These are phyloP conservation scores for Brachionus manjavacas DNA, from an alignment of 1,140 invertebrate genomes.

Conservation along the genomic window DNA sequence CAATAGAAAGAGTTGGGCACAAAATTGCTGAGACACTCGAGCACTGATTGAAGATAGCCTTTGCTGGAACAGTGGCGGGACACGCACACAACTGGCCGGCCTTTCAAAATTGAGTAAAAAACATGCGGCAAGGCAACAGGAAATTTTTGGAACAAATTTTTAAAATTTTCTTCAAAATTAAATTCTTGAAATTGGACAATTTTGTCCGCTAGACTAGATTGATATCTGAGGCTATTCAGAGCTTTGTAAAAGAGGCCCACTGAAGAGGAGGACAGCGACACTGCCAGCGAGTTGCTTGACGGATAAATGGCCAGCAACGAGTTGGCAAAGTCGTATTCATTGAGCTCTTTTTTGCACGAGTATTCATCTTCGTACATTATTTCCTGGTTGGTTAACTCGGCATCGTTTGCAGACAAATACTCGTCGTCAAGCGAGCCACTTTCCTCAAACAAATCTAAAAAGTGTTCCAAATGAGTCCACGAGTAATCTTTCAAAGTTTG, in stretches of 20 bases:
- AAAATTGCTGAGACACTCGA: conserved; percentile 20
- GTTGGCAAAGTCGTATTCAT: conserved; percentile 42
- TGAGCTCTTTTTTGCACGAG: conserved; percentile 8
- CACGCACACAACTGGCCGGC: conserved; percentile 15
- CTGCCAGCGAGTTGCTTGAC: not conserved
- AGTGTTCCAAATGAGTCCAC: not conserved
- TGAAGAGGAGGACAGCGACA: not conserved
- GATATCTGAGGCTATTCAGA: not conserved
- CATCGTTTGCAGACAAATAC: not conserved
- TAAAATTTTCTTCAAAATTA: conserved; percentile 37
- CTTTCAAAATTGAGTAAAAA: conserved; percentile 36
- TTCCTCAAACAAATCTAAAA: not conserved
- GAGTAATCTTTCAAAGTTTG: not conserved
- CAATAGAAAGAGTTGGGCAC: conserved; percentile 41
- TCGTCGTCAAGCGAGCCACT: not conserved
- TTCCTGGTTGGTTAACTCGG: not conserved
- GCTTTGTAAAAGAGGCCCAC: conserved; percentile 11
- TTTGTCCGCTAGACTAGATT: conserved; percentile 20
- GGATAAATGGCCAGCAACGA: not conserved
- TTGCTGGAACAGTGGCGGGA: not conserved
- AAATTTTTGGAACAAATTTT: not conserved
- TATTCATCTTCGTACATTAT: conserved; percentile 4
- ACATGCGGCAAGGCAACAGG: not conserved
- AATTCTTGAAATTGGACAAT: conserved; percentile 25
- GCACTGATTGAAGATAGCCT: not conserved